These are phyloP conservation scores for Drosophila incognita DNA, from an alignment of 2,888 invertebrate genomes.

Conservation along the genomic window DNA sequence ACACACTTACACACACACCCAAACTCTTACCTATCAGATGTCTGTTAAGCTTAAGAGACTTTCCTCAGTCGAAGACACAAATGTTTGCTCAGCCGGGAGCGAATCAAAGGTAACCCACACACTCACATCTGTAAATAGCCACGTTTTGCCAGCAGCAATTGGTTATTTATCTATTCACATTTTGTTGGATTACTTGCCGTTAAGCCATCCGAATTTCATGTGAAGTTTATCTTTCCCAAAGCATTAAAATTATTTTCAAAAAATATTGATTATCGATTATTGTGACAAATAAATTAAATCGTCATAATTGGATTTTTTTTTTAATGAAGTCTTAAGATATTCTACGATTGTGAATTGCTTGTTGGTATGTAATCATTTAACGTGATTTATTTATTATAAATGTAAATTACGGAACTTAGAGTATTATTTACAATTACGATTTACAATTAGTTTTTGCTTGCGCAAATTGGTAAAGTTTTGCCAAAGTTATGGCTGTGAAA, in stretches of 20 bases:
- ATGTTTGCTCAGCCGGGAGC: conserved; percentile 53
- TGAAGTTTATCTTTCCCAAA: background rate
- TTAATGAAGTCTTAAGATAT: background rate
- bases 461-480: background rate
- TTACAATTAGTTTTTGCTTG: background rate
- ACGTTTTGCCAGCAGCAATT: conserved; percentile 37
- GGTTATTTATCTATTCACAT: conserved; percentile 30
- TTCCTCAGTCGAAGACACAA: conserved; percentile 40
- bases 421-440: background rate
- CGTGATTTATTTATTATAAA: background rate
- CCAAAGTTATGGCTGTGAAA: background rate
- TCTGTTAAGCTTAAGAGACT: conserved; percentile 28
- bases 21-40: background rate
- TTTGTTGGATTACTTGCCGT: background rate
- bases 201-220: background rate
- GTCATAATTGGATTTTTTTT: background rate
- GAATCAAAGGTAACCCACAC: conserved; percentile 47
- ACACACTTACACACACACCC: conserved; percentile 1
- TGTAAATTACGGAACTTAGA: too few species aligned
- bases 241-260: background rate
- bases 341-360: background rate
- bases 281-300: background rate
- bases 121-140: conserved; percentile 28
- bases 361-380: background rate
- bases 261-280: background rate